Percentiles rank a stretch among this genome's conserved stretches.
These are phyloP conservation scores for Plemyria rubiginata DNA, from an alignment of 2,888 invertebrate species.

Conservation along the genomic window DNA sequence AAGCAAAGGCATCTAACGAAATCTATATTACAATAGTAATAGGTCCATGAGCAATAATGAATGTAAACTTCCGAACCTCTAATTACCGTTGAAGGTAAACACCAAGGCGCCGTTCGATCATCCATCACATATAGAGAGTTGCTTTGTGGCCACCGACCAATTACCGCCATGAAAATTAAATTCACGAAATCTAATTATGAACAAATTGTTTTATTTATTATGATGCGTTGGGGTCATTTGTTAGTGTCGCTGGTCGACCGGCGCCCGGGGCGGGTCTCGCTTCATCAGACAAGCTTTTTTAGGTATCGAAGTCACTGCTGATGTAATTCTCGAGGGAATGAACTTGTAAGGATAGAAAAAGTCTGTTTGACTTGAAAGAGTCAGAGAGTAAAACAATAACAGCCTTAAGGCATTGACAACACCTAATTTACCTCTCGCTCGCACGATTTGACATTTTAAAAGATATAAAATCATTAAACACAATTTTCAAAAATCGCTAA, in stretches of 20 bases:
- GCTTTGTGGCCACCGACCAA: conserved; percentile 84
- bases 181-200: conserved; percentile 86
- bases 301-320: conserved; percentile 38
- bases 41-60: conserved; percentile 77
- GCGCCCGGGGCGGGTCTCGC: conserved; percentile 77
- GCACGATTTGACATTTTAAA: too few species aligned
- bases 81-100: conserved; percentile 81
- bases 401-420: too few species aligned
- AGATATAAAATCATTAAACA: too few species aligned
- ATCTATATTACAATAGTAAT: conserved; percentile 80
- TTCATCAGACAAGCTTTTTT: conserved; percentile 39
- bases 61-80: conserved; percentile 81
- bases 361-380: not conserved
- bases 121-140: conserved; percentile 81
- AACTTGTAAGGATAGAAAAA: conserved; percentile 33
- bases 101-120: conserved; percentile 81
- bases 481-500: too few species aligned
- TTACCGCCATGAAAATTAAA: conserved; percentile 85
- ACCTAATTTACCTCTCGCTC: too few species aligned
- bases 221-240: conserved; percentile 84
- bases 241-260: conserved; percentile 74
- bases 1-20: conserved; percentile 64
- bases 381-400: not conserved
- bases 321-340: conserved; percentile 44
- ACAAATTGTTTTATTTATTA: conserved; percentile 86